A percentile compares a stretch with the other conserved stretches of the same genome.
Conservation (phyloP, 2,888 invertebrate species). For the Gasteruption jaculator region DNA sequence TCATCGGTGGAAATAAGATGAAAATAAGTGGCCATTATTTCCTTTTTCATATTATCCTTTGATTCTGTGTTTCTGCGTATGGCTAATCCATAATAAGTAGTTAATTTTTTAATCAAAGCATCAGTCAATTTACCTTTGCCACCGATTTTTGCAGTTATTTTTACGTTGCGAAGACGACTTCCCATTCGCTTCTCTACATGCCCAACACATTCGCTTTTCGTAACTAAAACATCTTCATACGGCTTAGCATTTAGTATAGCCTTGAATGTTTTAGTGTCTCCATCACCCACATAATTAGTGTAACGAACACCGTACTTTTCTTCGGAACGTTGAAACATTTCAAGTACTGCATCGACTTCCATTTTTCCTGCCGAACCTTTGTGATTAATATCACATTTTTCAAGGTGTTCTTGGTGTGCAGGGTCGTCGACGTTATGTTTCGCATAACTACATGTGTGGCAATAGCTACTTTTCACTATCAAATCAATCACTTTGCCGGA, state of each 20-base stretch:
- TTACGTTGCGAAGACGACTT: not conserved
- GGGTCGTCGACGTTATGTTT: constrained; percentile 6
- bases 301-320: too few relatives aligned
- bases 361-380: not conserved
- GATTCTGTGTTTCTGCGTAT: not conserved
- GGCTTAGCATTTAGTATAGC: not conserved
- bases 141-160: not conserved
- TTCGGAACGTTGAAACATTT: not conserved
- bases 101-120: constrained; percentile 1
- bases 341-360: constrained; percentile 2
- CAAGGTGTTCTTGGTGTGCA: not conserved
- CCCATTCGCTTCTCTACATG: constrained; percentile 7
- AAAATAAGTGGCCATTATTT: not conserved
- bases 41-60: not conserved
- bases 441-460: constrained; percentile 6
- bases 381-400: not conserved
- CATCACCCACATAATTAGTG: constrained; percentile 7
- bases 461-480: constrained; percentile 13
- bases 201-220: not conserved
- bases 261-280: constrained; percentile 14
- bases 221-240: not conserved
- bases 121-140: not conserved
- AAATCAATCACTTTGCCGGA: constrained; percentile 18
- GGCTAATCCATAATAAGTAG: not conserved
- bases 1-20: not conserved